Conservation (phyloP, 2,888 invertebrate species). For the Endotricha flammealis region DNA sequence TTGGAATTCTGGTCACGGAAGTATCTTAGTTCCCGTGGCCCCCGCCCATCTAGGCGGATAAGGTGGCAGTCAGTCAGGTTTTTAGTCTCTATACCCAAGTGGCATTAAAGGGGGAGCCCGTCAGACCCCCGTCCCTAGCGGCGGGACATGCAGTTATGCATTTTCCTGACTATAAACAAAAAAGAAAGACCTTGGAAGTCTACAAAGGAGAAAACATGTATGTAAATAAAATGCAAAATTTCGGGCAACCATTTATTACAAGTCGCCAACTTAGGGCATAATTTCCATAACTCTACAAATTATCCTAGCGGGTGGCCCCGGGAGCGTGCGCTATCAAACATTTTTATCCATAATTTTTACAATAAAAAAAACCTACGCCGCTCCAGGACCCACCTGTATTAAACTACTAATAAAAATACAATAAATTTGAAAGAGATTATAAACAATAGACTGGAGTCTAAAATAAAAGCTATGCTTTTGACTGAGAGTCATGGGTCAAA, state of each 20-base stretch:
- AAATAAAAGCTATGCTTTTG: slow-evolving; percentile 30
- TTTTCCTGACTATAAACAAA: no score
- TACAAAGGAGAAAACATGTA: no score
- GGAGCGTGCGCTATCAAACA: slow-evolving; percentile 14
- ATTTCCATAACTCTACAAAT: slow-evolving; percentile 36
- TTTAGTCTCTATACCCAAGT: no score
- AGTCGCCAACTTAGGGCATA: slow-evolving; percentile 36
- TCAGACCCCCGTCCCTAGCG: no score
- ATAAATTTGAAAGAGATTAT: slow-evolving; percentile 32
- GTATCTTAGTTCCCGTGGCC: no score
- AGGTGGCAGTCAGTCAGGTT: no score
- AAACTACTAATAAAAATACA: slow-evolving; percentile 27
- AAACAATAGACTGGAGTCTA: slow-evolving; percentile 30
- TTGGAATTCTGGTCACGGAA: no score
- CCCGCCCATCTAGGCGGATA: no score
- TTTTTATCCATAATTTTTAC: slow-evolving; percentile 31
- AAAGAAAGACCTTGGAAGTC: no score
- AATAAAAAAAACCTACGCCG: slow-evolving; percentile 21
- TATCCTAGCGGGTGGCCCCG: slow-evolving; percentile 28
- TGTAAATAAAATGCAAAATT: slow-evolving; percentile 22
- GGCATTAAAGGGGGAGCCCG: no score
- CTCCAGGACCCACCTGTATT: slow-evolving; percentile 22
- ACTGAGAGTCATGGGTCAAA: slow-evolving; percentile 18
- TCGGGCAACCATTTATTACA: slow-evolving; percentile 33
- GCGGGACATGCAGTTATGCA: no score